Evolutionary conservation across 2,113 vertebrate genomes (phyloP).

Genomic region (Glareola pratincola): DNA sequence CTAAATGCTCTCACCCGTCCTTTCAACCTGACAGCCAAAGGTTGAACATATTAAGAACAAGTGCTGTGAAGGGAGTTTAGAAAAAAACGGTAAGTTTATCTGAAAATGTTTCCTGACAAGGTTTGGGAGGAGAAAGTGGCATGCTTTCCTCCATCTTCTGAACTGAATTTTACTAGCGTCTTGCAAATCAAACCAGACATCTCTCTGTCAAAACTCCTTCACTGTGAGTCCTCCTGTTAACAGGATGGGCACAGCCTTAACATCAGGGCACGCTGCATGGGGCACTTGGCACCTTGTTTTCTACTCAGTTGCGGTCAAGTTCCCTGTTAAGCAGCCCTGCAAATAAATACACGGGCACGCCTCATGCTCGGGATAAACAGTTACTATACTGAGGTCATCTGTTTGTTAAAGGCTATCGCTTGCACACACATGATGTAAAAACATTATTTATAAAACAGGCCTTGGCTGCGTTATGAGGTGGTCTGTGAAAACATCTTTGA

Average conservation of each 20-base stretch:
- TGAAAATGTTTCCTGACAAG: background rate
- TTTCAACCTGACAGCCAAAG: background rate
- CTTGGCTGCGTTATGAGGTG: background rate
- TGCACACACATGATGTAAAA: background rate
- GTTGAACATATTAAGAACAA: background rate
- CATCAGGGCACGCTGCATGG: accelerated
- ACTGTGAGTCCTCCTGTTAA: background rate
- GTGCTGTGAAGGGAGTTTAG: background rate
- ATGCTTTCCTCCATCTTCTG: background rate
- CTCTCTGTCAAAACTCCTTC: background rate
- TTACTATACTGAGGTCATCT: background rate
- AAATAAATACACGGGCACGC: background rate
- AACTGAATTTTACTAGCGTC: background rate
- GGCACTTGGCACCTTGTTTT: background rate
- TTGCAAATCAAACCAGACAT: background rate
- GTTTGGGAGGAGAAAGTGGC: background rate
- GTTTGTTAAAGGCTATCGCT: background rate
- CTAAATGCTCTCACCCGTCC: background rate
- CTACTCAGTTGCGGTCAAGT: background rate
- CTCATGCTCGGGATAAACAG: background rate
- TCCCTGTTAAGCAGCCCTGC: background rate
- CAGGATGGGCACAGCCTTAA: background rate
- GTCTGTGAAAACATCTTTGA: background rate
- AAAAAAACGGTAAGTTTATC: background rate
- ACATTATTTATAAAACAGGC: background rate